Conservation (phyloP, 2,797 vertebrate species). For the Florisuga fusca region DNA sequence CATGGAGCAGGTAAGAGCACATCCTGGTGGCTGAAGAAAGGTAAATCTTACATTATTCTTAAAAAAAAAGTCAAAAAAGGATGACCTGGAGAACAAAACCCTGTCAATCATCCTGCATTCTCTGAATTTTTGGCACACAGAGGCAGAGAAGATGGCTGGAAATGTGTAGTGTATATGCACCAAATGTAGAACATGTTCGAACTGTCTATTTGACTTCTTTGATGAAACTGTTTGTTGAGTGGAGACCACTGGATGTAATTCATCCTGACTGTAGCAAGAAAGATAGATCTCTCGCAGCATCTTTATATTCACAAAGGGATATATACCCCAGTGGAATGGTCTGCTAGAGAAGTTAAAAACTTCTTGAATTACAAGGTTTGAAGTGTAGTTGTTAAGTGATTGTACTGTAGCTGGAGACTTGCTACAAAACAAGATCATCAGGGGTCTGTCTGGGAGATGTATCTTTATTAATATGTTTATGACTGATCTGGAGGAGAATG, state of each 20-base stretch:
- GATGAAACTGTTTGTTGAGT: neutral
- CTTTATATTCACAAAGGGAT: neutral
- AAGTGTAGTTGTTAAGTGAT: neutral
- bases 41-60: neutral
- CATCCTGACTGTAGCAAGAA: neutral
- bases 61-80: neutral
- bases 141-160: neutral
- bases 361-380: neutral
- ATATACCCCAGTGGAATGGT: neutral
- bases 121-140: neutral
- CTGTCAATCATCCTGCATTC: no score
- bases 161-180: neutral
- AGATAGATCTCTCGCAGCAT: neutral
- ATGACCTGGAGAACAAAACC: neutral
- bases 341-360: neutral
- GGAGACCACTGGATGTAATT: neutral
- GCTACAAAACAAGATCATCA: neutral
- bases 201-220: neutral
- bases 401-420: neutral
- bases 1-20: neutral
- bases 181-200: neutral
- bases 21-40: neutral
- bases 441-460: rapidly evolving
- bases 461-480: neutral
- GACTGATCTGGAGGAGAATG: neutral